Percentiles rank a stretch among this genome's conserved stretches.
Evolutionary conservation across 2,113 vertebrate species (phyloP).

Genomic region (Rafetus swinhoei): DNA sequence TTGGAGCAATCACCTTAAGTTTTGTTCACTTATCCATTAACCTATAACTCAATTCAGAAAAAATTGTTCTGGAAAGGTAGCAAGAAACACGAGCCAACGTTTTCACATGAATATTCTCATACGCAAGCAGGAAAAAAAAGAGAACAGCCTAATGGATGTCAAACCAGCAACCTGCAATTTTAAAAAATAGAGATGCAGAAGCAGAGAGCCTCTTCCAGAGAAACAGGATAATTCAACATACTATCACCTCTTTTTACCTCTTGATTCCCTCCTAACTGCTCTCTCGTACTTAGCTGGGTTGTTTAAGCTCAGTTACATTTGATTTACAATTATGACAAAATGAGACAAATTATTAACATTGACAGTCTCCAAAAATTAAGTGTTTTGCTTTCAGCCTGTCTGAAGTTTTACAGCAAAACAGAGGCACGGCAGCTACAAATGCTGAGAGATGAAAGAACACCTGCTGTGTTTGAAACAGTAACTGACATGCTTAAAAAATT

Average conservation of each 20-base stretch:
- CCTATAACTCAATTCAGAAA: neutral
- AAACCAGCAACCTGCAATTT: neutral
- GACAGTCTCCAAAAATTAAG: neutral
- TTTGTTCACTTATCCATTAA: rapidly evolving
- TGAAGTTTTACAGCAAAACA: neutral
- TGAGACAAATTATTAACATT: constrained; percentile 4
- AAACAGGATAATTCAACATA: neutral
- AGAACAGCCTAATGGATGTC: neutral
- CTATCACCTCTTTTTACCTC: neutral
- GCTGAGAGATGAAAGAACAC: neutral
- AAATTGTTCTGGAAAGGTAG: neutral
- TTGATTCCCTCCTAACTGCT: neutral
- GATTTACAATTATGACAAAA: constrained; percentile 32
- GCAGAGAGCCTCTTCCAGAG: neutral
- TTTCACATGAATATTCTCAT: neutral
- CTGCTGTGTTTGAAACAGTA: neutral
- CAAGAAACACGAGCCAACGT: rapidly evolving
- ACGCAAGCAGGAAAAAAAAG: neutral
- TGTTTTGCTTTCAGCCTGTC: neutral
- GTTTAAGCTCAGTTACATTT: neutral
- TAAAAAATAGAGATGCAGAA: neutral
- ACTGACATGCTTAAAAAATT: constrained; percentile 13
- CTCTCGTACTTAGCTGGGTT: neutral
- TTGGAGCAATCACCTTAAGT: neutral
- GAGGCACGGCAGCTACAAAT: neutral